Evolutionary conservation across 2,888 invertebrate species (phyloP).

Genomic region (Mythimna loreyi): DNA sequence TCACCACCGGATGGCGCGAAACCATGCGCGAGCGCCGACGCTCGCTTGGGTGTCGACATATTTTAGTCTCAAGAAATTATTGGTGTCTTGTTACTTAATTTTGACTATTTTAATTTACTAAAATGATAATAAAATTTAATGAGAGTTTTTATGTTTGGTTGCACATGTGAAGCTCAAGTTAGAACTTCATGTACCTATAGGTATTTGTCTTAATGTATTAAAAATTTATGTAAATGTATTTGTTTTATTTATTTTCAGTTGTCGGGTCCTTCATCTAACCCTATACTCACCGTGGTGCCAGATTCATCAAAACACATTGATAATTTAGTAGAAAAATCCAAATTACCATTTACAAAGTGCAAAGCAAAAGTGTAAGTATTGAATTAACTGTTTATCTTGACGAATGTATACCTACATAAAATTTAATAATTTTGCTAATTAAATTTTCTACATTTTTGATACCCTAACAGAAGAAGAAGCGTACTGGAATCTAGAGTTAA

Average conservation of each 20-base stretch:
- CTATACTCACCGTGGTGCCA: slow-evolving; percentile 80
- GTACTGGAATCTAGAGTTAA: slow-evolving; percentile 66
- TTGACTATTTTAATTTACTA: too few species aligned
- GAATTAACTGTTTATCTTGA: background rate
- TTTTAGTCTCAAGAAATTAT: too few species aligned
- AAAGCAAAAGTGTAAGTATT: slow-evolving; percentile 73
- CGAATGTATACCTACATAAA: background rate
- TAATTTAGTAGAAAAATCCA: slow-evolving; percentile 83
- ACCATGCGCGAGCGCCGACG: too few species aligned
- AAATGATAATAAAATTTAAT: too few species aligned
- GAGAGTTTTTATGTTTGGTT: too few species aligned
- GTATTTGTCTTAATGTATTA: too few species aligned
- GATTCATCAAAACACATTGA: slow-evolving; percentile 84
- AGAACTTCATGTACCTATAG: too few species aligned
- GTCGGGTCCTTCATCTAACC: slow-evolving; percentile 74
- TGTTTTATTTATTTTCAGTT: slow-evolving; percentile 72
- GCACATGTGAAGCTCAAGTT: too few species aligned
- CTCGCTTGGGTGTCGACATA: too few species aligned
- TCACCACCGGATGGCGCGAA: too few species aligned
- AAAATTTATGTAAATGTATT: too few species aligned
- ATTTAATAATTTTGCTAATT: background rate
- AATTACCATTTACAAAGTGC: slow-evolving; percentile 66
- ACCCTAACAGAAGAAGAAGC: slow-evolving; percentile 77
- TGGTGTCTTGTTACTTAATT: too few species aligned
- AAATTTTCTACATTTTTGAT: slow-evolving; percentile 3